phyloP scores from a whole-genome alignment of 2,113 vertebrate genomes.

The Cichladusa arquata region DNA sequence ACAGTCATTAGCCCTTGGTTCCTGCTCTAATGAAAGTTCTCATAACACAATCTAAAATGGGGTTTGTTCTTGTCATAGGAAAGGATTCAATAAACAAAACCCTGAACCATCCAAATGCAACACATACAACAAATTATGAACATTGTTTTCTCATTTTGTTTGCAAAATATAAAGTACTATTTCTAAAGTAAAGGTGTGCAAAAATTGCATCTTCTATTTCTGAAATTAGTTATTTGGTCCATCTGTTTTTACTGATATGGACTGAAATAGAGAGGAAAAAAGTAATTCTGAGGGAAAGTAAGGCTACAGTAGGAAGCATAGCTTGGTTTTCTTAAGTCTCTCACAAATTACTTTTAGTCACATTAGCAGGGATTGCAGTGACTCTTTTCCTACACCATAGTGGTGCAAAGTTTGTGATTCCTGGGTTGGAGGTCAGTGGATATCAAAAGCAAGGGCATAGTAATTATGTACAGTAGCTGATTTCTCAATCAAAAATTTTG shows the following conservation, averaged over 20 bases:
- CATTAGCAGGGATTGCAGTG: background rate
- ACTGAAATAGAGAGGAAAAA: background rate
- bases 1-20: background rate
- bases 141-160: background rate
- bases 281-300: background rate
- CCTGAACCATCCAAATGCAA: background rate
- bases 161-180: background rate
- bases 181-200: background rate
- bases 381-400: background rate
- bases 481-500: background rate
- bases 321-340: background rate
- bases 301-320: background rate
- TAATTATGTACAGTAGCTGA: background rate
- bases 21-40: background rate
- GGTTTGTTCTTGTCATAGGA: background rate
- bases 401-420: background rate
- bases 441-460: background rate
- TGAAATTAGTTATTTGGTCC: background rate
- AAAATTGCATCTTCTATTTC: background rate
- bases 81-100: background rate
- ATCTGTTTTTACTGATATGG: background rate
- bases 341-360: background rate
- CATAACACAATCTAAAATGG: background rate
- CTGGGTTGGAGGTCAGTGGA: background rate
- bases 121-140: background rate